Percentiles rank a stretch among this genome's conserved stretches.
phyloP scores from a whole-genome alignment of 2,113 vertebrate genomes.

The Thymallus thymallus region DNA sequence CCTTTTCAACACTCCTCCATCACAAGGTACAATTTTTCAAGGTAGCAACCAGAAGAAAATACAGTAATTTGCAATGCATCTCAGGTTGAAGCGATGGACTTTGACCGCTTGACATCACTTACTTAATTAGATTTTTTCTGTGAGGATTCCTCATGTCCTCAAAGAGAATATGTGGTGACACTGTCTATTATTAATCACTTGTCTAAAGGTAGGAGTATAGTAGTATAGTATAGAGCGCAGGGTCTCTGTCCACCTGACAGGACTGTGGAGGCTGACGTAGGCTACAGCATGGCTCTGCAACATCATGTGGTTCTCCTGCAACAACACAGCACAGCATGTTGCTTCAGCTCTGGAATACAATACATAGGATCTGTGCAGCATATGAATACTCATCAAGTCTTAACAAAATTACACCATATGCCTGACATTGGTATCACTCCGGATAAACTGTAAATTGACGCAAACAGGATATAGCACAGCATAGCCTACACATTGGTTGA shows the following conservation, averaged over 20 bases:
- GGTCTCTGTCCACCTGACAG: constrained; percentile 78
- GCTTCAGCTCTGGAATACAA: too few relatives aligned
- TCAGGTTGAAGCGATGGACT: too few relatives aligned
- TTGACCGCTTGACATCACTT: too few relatives aligned
- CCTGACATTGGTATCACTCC: neutral
- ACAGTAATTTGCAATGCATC: too few relatives aligned
- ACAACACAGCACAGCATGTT: neutral
- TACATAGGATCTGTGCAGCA: too few relatives aligned
- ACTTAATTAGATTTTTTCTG: too few relatives aligned
- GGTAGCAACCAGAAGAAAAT: neutral
- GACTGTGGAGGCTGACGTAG: constrained; percentile 84
- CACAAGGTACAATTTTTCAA: neutral
- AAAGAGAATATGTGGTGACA: too few relatives aligned
- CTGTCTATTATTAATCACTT: too few relatives aligned
- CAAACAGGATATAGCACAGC: neutral
- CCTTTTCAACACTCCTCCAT: constrained; percentile 2
- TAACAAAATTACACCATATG: neutral
- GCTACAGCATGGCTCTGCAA: constrained; percentile 85
- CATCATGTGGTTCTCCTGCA: constrained; percentile 82
- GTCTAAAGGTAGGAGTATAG: neutral
- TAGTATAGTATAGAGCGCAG: constrained; percentile 65
- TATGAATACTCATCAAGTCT: neutral
- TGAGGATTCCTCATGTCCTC: too few relatives aligned
- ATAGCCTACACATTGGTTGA: neutral
- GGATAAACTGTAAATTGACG: neutral